Conservation (phyloP, 2,888 invertebrate species). For the Tanypteryx hageni region DNA sequence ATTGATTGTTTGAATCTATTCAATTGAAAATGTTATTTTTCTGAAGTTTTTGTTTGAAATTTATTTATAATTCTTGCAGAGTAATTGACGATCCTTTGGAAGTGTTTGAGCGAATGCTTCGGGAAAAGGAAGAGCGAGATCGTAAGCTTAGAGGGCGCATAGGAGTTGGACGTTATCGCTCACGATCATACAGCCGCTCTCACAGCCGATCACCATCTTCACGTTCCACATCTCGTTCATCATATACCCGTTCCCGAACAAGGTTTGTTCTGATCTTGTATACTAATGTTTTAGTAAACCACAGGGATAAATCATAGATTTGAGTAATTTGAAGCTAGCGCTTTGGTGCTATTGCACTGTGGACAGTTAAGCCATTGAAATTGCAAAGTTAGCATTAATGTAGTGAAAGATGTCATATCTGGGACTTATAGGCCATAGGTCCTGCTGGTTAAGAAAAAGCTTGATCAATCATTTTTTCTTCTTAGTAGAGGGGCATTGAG, state of each 20-base stretch:
- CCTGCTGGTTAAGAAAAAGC: too few relatives aligned
- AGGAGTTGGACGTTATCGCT: conserved; percentile 66
- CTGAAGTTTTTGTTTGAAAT: background rate
- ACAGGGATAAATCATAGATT: background rate
- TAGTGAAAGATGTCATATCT: too few relatives aligned
- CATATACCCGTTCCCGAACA: conserved; percentile 57
- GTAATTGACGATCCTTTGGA: conserved; percentile 90
- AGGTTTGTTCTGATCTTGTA: conserved; percentile 23
- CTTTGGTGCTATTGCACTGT: background rate
- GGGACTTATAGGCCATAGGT: too few relatives aligned
- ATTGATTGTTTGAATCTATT: background rate
- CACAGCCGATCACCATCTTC: conserved; percentile 73
- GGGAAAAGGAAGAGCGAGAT: conserved; percentile 88
- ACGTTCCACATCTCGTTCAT: conserved; percentile 52
- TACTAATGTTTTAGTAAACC: too few relatives aligned
- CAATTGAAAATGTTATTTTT: background rate
- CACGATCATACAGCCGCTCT: conserved; percentile 68
- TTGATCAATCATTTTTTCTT: too few relatives aligned
- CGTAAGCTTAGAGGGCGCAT: conserved; percentile 67
- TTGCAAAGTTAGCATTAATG: too few relatives aligned
- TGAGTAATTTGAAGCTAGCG: background rate
- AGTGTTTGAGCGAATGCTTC: conserved; percentile 90
- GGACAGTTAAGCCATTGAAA: too few relatives aligned
- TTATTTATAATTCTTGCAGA: conserved; percentile 75
- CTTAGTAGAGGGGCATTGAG: too few relatives aligned